Base-by-base conservation (phyloP, 2,113 vertebrate species). In the Nerophis ophidion region DNA sequence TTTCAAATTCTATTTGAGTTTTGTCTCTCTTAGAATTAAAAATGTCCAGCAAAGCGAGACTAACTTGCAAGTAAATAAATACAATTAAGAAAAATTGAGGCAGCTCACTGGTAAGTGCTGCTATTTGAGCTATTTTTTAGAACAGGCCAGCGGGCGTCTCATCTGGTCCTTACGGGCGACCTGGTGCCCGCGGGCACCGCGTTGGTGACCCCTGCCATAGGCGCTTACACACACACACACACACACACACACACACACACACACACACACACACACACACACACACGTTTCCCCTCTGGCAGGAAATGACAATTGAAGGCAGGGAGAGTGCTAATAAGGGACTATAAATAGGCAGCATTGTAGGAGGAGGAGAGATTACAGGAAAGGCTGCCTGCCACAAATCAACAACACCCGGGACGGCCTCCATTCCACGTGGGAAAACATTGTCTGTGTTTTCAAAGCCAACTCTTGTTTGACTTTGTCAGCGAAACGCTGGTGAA, bases 301-400 rank as follows among this genome's bases (percentile, higher is more conserved):
- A 83, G 84, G 86, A 87, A 86, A 79, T 72, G 55, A 69, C 55
- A 61, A 51, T 70, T 65, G 33, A 54, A 72, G 74, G 64, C 0
- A 72, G 69, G 60, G 67, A 81, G 79, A 66, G 76, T 70, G 66
- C 83, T 82, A 86, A 86, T 88, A 83, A 85, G 68, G 77, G 80
- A 2, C 85, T 88, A 88, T 88, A 89, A 89, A 88, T 89, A 89
- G 85, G 65, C 68, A 63, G 66, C 66, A 84, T 87, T 87, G 85
- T 88, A 76, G 70, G 63, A 58, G 65, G 72, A 56, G 58, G 69
- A 54, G 68, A 71, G 64, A 68, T 66, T 17, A 19, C 15, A 68
- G 83, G 80, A 81, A 78, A 77, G 66, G 66, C 60, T 48, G 40
- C 13, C 9, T 68, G 70, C 66, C 69, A 70, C 64, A 75, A 65